A percentile compares a stretch with the other conserved stretches of the same genome.
These are phyloP conservation scores for Xyrichtys novacula DNA, from an alignment of 2,797 vertebrate genomes.

Conservation along the genomic window DNA sequence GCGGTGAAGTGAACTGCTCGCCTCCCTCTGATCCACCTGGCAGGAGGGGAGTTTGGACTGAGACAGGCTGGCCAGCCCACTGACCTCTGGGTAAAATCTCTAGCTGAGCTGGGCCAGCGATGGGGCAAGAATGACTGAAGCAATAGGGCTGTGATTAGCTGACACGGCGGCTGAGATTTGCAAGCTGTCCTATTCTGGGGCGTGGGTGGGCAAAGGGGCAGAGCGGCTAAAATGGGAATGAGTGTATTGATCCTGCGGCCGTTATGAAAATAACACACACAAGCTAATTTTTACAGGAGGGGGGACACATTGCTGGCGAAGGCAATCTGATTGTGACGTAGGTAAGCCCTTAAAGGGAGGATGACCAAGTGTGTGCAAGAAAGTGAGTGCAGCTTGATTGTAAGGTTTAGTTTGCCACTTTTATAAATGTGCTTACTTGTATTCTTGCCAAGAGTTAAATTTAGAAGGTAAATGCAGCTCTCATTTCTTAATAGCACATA, in stretches of 20 bases:
- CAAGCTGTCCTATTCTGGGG: slow-evolving; percentile 85
- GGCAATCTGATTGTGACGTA: slow-evolving; percentile 81
- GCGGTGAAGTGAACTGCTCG: slow-evolving; percentile 64
- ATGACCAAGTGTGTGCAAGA: slow-evolving; percentile 7
- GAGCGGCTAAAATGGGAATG: slow-evolving; percentile 82
- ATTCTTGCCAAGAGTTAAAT: background rate
- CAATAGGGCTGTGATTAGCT: slow-evolving; percentile 83
- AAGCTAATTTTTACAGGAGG: slow-evolving; percentile 84
- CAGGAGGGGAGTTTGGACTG: slow-evolving; percentile 73
- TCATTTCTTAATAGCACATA: background rate
- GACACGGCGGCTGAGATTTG: slow-evolving; percentile 83
- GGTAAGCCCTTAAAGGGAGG: slow-evolving; percentile 56
- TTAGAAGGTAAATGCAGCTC: background rate
- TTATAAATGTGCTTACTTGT: background rate
- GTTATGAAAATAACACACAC: slow-evolving; percentile 81
- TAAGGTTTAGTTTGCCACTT: slow-evolving; percentile 17
- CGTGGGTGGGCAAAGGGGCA: slow-evolving; percentile 75
- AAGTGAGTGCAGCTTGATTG: slow-evolving; percentile 5
- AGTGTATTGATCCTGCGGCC: slow-evolving; percentile 83
- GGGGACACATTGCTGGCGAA: slow-evolving; percentile 80
- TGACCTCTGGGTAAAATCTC: slow-evolving; percentile 82
- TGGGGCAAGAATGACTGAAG: slow-evolving; percentile 77
- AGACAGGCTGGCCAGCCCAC: slow-evolving; percentile 65
- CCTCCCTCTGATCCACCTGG: slow-evolving; percentile 80
- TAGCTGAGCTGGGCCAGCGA: slow-evolving; percentile 68